A percentile compares a stretch with the other conserved stretches of the same genome.
Conservation (phyloP, 2,888 invertebrate genomes). For the Gnatocerus cornutus region DNA sequence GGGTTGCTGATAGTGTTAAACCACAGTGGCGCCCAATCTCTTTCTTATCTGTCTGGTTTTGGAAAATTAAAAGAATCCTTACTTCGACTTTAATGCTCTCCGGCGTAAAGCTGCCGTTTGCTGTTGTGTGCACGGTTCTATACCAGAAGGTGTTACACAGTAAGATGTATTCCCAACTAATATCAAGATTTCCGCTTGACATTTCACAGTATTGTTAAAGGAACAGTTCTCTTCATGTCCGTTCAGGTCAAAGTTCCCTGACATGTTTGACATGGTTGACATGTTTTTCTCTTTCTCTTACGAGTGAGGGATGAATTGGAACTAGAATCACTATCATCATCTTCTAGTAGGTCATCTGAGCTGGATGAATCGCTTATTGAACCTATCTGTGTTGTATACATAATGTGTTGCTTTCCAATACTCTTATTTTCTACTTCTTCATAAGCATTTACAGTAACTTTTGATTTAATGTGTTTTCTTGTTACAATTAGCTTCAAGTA, state of each 20-base stretch:
- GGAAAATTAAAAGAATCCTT: too few relatives aligned
- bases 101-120: too few relatives aligned
- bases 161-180: conserved; percentile 35
- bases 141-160: too few relatives aligned
- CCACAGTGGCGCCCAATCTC: too few relatives aligned
- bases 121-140: too few relatives aligned
- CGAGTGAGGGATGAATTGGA: conserved; percentile 28
- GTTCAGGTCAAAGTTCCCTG: conserved; percentile 25
- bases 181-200: conserved; percentile 32
- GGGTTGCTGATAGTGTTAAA: too few relatives aligned
- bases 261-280: conserved; percentile 37
- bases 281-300: conserved; percentile 40
- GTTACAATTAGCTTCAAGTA: conserved; percentile 33
- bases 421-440: conserved; percentile 32
- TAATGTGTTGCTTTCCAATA: conserved; percentile 36
- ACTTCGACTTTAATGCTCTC: too few relatives aligned
- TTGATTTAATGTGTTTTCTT: conserved; percentile 34
- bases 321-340: conserved; percentile 21
- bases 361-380: conserved; percentile 39
- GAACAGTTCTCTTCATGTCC: conserved; percentile 18
- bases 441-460: conserved; percentile 41
- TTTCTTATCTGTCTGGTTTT: too few relatives aligned
- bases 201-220: conserved; percentile 5
- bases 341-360: conserved; percentile 35
- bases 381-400: conserved; percentile 37